Conservation (phyloP, 2,113 vertebrate species). For the Scytalopus superciliaris region DNA sequence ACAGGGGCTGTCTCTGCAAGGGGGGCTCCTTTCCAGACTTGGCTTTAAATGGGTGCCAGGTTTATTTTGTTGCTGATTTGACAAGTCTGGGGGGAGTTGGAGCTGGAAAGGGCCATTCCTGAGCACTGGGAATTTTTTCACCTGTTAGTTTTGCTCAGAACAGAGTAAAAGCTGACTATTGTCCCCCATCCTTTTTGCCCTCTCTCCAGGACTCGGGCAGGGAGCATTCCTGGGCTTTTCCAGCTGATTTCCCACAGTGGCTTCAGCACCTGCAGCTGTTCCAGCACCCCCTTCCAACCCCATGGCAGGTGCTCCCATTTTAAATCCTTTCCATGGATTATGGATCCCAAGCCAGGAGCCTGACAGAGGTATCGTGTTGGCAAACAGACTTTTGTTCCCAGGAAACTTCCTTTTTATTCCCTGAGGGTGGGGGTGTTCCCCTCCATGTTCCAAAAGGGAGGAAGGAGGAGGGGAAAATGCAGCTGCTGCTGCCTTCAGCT, state of each 20-base stretch:
- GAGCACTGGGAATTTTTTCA: neutral
- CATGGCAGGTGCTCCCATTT: neutral
- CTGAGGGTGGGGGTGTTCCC: neutral
- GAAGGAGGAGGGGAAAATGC: neutral
- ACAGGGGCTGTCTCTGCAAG: neutral
- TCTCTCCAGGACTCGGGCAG: neutral
- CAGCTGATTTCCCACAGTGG: accelerated
- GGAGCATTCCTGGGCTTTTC: neutral
- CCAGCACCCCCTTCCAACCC: neutral
- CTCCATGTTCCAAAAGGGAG: neutral
- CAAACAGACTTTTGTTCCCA: neutral
- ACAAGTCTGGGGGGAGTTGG: neutral
- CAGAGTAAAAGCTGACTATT: neutral
- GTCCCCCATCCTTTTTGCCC: neutral
- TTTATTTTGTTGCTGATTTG: neutral
- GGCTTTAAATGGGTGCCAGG: neutral
- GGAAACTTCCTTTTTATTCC: neutral
- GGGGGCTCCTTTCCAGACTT: neutral
- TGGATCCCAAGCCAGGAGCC: neutral
- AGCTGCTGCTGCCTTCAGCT: neutral
- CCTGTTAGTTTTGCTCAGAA: neutral
- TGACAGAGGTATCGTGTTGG: neutral
- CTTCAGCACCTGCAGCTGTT: neutral
- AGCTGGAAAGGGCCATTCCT: neutral
- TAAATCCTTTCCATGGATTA: neutral